Conservation (phyloP, 2,113 vertebrate species). For the Ivindomyrus marchei region DNA sequence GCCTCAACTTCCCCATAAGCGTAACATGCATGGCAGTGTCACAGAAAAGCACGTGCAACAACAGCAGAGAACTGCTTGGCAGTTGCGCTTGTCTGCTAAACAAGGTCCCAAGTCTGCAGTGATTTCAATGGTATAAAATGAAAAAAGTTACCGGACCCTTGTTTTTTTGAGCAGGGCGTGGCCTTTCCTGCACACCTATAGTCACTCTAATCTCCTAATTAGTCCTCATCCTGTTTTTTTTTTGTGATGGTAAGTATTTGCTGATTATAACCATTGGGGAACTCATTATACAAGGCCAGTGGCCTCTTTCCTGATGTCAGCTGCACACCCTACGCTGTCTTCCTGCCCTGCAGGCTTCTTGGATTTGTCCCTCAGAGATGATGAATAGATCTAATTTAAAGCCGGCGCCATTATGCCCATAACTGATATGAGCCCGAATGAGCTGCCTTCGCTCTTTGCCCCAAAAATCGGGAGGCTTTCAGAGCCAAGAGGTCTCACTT, state of each 20-base stretch:
- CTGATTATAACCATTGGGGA: neutral
- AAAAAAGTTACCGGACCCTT: neutral
- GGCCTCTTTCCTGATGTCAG: neutral
- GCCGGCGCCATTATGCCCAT: neutral
- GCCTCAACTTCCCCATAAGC: neutral
- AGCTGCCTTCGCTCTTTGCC: neutral
- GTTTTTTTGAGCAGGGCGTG: neutral
- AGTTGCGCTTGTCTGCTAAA: neutral
- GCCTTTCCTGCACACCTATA: neutral
- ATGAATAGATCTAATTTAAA: constrained; percentile 22
- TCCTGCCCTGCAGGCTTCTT: neutral
- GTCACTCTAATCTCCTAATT: neutral
- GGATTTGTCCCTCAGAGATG: neutral
- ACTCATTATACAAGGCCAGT: constrained; percentile 1
- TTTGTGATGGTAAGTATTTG: neutral
- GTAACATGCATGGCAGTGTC: neutral
- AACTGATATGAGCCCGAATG: constrained; percentile 6
- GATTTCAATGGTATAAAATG: neutral
- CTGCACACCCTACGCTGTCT: neutral
- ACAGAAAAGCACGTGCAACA: neutral
- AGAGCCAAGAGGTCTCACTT: constrained; percentile 4
- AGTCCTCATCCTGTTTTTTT: neutral
- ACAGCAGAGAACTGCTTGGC: neutral
- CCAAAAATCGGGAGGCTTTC: neutral
- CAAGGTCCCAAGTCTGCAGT: neutral